These are phyloP conservation scores for Drosophila erecta DNA, from an alignment of 1,140 invertebrate genomes.

Conservation along the genomic window DNA sequence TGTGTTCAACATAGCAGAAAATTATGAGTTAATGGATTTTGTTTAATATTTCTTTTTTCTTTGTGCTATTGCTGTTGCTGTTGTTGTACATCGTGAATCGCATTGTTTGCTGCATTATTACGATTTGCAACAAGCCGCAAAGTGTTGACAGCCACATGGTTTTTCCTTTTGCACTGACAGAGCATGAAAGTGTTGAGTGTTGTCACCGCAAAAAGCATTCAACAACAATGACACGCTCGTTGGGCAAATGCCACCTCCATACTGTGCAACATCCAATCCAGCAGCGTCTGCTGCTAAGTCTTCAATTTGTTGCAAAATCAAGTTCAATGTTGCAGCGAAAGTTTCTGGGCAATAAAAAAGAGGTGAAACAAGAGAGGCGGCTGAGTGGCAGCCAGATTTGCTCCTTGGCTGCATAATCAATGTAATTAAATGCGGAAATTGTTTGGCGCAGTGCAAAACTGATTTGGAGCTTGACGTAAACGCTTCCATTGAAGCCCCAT, in stretches of 20 bases:
- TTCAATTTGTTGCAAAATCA: slow-evolving; percentile 54
- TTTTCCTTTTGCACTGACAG: slow-evolving; percentile 52
- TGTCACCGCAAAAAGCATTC: slow-evolving; percentile 43
- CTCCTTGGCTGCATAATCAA: slow-evolving; percentile 60
- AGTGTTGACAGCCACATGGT: slow-evolving; percentile 60
- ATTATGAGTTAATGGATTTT: slow-evolving; percentile 83
- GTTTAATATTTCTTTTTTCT: slow-evolving; percentile 47
- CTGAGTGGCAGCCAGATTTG: slow-evolving; percentile 6
- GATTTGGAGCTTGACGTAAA: slow-evolving; percentile 56
- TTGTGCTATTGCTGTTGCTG: background rate
- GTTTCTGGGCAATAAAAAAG: background rate
- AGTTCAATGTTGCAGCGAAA: slow-evolving; percentile 58
- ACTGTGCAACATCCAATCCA: background rate
- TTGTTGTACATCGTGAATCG: background rate
- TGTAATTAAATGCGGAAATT: slow-evolving; percentile 76
- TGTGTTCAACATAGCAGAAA: slow-evolving; percentile 77
- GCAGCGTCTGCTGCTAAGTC: background rate
- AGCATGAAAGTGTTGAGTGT: slow-evolving; percentile 74
- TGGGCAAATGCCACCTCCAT: slow-evolving; percentile 36
- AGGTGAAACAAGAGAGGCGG: slow-evolving; percentile 5
- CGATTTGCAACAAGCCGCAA: slow-evolving; percentile 60
- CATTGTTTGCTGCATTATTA: slow-evolving; percentile 45
- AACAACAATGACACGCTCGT: slow-evolving; percentile 47
- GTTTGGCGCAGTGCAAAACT: slow-evolving; percentile 59
- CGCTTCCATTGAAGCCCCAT: slow-evolving; percentile 44